These are phyloP conservation scores for Ctena decussata DNA, from an alignment of 2,888 invertebrate species.

Conservation along the genomic window DNA sequence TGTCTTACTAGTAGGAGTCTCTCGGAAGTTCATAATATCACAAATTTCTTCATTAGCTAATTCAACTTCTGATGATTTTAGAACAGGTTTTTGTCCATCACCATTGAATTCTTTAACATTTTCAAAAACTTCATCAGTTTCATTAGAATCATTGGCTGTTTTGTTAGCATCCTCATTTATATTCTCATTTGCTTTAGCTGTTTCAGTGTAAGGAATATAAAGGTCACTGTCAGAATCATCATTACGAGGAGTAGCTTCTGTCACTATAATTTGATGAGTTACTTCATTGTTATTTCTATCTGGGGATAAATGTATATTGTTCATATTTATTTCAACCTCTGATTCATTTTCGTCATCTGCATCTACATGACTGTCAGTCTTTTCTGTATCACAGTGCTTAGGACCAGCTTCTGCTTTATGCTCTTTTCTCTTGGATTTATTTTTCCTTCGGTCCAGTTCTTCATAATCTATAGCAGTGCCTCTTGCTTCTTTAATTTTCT, in stretches of 20 bases:
- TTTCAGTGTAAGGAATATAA: not conserved
- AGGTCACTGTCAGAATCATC: not conserved
- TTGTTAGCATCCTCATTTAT: not conserved
- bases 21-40: constrained; percentile 5
- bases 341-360: constrained; percentile 6
- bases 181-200: not conserved
- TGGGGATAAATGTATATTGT: not conserved
- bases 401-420: not conserved
- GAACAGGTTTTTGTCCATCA: not conserved
- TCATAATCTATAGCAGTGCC: constrained; percentile 1
- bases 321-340: constrained; percentile 1
- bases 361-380: constrained; percentile 18
- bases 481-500: constrained; percentile 50
- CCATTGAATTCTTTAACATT: not conserved
- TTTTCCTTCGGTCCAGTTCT: not conserved
- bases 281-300: constrained; percentile 1
- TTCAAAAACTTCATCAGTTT: not conserved
- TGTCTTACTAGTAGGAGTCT: constrained; percentile 45
- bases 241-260: not conserved
- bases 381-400: not conserved
- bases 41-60: not conserved
- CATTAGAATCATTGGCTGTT: not conserved
- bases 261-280: not conserved
- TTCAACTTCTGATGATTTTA: not conserved
- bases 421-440: not conserved